Evolutionary conservation across 2,888 invertebrate species (phyloP).

Genomic region (Pycnomerus fuliginosus): DNA sequence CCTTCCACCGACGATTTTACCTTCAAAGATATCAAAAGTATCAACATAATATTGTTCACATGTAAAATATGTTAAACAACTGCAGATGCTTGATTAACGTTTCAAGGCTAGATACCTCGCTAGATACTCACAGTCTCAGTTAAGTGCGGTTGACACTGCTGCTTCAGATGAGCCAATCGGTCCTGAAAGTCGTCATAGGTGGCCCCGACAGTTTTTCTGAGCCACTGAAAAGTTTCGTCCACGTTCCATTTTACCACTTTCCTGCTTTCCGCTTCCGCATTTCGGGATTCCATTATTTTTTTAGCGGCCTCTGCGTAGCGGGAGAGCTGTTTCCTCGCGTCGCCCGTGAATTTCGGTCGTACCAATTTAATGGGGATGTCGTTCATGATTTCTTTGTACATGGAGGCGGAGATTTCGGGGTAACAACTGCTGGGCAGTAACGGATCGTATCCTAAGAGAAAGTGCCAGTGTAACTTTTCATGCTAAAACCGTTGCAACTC

Average conservation of each 20-base stretch:
- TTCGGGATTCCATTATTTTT: slow-evolving; percentile 92
- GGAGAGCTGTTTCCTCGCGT: slow-evolving; percentile 87
- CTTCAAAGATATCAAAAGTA: slow-evolving; percentile 24
- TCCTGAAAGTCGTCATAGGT: slow-evolving; percentile 93
- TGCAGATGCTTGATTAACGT: not conserved
- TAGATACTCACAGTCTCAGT: slow-evolving; percentile 71
- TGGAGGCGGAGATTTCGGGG: slow-evolving; percentile 88
- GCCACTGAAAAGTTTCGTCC: slow-evolving; percentile 95
- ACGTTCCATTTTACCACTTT: slow-evolving; percentile 99
- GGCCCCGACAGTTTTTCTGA: slow-evolving; percentile 88
- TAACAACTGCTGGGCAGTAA: slow-evolving; percentile 88
- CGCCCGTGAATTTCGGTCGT: slow-evolving; percentile 94
- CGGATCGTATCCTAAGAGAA: slow-evolving; percentile 85
- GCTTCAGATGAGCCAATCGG: slow-evolving; percentile 85
- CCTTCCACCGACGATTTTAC: slow-evolving; percentile 92
- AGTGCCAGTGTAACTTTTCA: too few species aligned
- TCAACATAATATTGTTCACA: not conserved
- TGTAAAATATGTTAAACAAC: not conserved
- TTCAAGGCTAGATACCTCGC: not conserved
- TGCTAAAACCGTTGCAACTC: too few species aligned
- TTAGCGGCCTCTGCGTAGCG: slow-evolving; percentile 94
- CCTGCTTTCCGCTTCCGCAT: slow-evolving; percentile 88
- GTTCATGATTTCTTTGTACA: slow-evolving; percentile 98
- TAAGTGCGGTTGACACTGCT: slow-evolving; percentile 94
- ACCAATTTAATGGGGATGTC: slow-evolving; percentile 95